phyloP scores from a whole-genome alignment of 2,888 invertebrate species.

The Diabrotica balteata region DNA sequence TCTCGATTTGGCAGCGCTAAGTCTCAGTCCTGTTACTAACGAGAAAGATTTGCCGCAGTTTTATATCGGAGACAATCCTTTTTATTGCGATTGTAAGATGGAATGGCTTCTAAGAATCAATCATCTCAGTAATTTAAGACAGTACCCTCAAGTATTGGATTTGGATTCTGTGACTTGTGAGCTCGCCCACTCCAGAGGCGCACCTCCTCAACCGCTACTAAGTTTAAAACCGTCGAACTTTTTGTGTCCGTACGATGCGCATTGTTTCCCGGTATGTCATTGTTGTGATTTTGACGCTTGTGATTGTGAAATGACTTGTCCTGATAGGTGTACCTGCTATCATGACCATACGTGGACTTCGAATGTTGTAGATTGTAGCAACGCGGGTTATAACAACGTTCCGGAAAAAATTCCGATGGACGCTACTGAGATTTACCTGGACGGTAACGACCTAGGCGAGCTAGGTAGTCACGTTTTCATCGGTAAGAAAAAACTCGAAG shows the following conservation, averaged over 20 bases:
- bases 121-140: slow-evolving; percentile 74
- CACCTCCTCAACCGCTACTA: slow-evolving; percentile 70
- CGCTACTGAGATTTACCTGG: slow-evolving; percentile 85
- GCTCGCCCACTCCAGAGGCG: slow-evolving; percentile 71
- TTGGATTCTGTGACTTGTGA: slow-evolving; percentile 80
- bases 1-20: slow-evolving; percentile 75
- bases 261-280: slow-evolving; percentile 86
- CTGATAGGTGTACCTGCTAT: slow-evolving; percentile 84
- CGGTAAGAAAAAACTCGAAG: slow-evolving; percentile 81
- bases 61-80: slow-evolving; percentile 82
- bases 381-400: slow-evolving; percentile 75
- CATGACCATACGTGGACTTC: slow-evolving; percentile 86
- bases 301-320: slow-evolving; percentile 92
- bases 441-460: slow-evolving; percentile 80
- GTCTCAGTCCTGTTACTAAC: slow-evolving; percentile 70
- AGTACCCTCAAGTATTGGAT: slow-evolving; percentile 82
- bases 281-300: slow-evolving; percentile 92
- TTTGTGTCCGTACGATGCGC: slow-evolving; percentile 80
- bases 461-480: slow-evolving; percentile 86
- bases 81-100: slow-evolving; percentile 86
- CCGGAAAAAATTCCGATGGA: slow-evolving; percentile 87
- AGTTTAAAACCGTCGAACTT: slow-evolving; percentile 78
- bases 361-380: slow-evolving; percentile 85
- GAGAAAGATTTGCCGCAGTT: slow-evolving; percentile 78
- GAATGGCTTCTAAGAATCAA: slow-evolving; percentile 85